A percentile compares a stretch with the other conserved stretches of the same genome.
Evolutionary conservation across 2,113 vertebrate genomes (phyloP).

Genomic region (Neodon shergylaensis): DNA sequence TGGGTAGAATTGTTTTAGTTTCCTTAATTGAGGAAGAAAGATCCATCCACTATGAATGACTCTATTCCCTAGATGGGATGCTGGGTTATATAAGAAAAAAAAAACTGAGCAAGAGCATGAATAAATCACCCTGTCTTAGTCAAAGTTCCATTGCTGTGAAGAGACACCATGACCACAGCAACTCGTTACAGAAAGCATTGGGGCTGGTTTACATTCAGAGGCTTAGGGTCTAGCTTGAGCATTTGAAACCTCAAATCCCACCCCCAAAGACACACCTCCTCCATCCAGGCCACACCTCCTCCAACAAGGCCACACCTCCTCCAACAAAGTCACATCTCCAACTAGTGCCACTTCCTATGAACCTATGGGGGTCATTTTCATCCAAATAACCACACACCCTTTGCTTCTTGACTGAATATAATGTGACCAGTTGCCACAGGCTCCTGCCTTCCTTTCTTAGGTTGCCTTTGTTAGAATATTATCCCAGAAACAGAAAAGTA

Average conservation of each 20-base stretch:
- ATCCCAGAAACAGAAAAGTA: background rate
- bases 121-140: background rate
- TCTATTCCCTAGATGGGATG: background rate
- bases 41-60: background rate
- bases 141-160: background rate
- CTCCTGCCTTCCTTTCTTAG: background rate
- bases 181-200: background rate
- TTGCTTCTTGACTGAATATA: background rate
- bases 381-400: background rate
- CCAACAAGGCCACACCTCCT: background rate
- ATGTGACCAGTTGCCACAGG: background rate
- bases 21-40: background rate
- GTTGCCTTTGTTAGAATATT: background rate
- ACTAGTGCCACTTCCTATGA: too few species aligned
- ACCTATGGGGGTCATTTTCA: background rate
- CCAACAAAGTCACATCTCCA: background rate
- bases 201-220: background rate
- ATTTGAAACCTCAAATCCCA: background rate
- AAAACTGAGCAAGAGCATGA: background rate
- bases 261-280: background rate
- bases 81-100: background rate
- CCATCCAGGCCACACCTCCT: background rate
- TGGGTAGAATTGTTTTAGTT: background rate
- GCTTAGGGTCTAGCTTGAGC: background rate
- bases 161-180: background rate